phyloP scores from a whole-genome alignment of 2,797 vertebrate genomes.

The Agapornis canus region DNA sequence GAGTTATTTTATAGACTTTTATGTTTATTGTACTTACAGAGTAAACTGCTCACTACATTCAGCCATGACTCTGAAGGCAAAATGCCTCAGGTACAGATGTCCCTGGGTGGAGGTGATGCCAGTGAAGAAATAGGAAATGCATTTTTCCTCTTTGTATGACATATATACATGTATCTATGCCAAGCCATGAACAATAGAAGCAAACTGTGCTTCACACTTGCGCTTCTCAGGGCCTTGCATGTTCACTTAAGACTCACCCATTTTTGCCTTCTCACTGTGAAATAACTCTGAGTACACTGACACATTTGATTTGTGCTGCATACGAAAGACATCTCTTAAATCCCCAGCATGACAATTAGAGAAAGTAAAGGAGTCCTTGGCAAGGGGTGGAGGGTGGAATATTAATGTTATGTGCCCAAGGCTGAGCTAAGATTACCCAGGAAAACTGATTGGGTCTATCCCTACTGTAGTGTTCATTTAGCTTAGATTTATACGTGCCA shows the following conservation, averaged over 20 bases:
- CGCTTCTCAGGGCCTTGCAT: not conserved
- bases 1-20: not conserved
- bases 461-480: accelerated
- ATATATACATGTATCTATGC: not conserved
- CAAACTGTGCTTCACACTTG: not conserved
- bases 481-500: not conserved
- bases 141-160: not conserved
- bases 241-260: not conserved
- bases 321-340: not conserved
- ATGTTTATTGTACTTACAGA: not conserved
- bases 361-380: not conserved
- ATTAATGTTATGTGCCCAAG: not conserved
- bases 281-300: not conserved
- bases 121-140: not conserved
- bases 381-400: accelerated
- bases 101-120: not conserved
- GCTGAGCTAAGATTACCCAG: not conserved
- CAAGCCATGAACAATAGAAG: not conserved
- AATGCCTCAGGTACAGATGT: not conserved
- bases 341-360: not conserved
- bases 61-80: not conserved
- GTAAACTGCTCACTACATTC: not conserved
- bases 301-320: not conserved
- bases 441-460: not conserved
- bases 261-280: not conserved